Base-by-base conservation (phyloP, 1,140 invertebrate genomes). In the Schlechtendalia chinensis region DNA sequence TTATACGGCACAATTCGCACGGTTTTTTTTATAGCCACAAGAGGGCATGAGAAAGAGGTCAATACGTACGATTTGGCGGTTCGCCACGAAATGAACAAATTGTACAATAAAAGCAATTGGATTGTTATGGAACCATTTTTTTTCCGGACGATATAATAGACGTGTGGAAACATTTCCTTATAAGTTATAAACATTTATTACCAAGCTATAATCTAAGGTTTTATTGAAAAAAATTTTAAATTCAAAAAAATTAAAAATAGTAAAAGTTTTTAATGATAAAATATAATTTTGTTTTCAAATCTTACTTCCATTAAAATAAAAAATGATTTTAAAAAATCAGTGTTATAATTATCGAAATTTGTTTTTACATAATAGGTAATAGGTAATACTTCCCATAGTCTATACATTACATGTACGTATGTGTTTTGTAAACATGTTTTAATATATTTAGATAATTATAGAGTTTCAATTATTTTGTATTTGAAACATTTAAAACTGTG, bases 1-100 rank as follows among this genome's bases (percentile, higher is more conserved):
- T n/a, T 79, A 63, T 79, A 27, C 56, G 75, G 58, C 75, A 79
- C 75, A 79, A 61, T 79, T 79, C 75, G 59, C 75, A 79, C 75
- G 75, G 58, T 63, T 45, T 79, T 61, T 77, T 45, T 45, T 58
- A 8, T 58, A 8, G 39, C 56, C 58, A 11, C n/a, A 24, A 77
- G 39, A n/a, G 58, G 22, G 39, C 75, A 79, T 79, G 75, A 79
- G 75, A 79, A 79, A 63, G 75, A 79, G 75, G 75, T 79, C 75
- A 50, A 47, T 45, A 71, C 45, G 27, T 54, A 72, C 50, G 69
- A 72, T 54, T 72, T 29, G 22, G n/a, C 39, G 58, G 75, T 59
- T 79, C 45, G 54, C 54, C 32, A 58, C 72, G 8, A 77, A 77
- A 77, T 54, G 17, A 17, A 63, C 24, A n/a, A 72, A 72, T 54